phyloP scores from a whole-genome alignment of 2,797 vertebrate genomes.

The Channallabes apus region DNA sequence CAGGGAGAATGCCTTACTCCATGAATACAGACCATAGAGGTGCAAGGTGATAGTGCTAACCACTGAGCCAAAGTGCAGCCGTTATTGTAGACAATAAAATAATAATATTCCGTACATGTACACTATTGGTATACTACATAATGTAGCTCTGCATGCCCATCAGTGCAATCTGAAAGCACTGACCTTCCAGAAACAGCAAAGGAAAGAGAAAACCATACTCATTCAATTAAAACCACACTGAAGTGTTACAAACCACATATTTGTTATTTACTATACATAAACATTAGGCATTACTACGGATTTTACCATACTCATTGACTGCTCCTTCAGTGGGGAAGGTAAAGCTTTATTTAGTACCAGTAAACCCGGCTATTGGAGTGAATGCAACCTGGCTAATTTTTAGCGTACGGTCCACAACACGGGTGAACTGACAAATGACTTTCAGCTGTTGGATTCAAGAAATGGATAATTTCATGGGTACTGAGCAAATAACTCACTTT shows the following conservation, averaged over 20 bases:
- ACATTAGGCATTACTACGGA: neutral
- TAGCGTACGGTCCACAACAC: neutral
- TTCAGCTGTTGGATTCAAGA: conserved; percentile 5
- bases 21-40: no score
- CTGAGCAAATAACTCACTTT: neutral
- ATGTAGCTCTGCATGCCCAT: neutral
- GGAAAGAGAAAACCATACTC: neutral
- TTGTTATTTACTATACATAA: neutral
- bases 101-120: neutral
- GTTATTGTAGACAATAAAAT: no score
- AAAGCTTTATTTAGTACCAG: neutral
- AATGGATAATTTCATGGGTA: neutral
- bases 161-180: neutral
- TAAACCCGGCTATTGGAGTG: conserved; percentile 9
- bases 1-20: no score
- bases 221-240: neutral
- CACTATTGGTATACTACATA: neutral
- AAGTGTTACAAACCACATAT: conserved; percentile 6
- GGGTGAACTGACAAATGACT: conserved; percentile 4
- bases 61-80: no score
- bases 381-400: neutral
- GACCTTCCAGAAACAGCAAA: neutral
- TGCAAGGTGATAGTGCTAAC: no score
- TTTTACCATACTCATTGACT: neutral
- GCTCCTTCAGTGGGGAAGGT: neutral